Percentiles rank a stretch among this genome's conserved stretches.
These are phyloP conservation scores for Cephalophus harveyi DNA, from an alignment of 2,113 vertebrate genomes.

Conservation along the genomic window DNA sequence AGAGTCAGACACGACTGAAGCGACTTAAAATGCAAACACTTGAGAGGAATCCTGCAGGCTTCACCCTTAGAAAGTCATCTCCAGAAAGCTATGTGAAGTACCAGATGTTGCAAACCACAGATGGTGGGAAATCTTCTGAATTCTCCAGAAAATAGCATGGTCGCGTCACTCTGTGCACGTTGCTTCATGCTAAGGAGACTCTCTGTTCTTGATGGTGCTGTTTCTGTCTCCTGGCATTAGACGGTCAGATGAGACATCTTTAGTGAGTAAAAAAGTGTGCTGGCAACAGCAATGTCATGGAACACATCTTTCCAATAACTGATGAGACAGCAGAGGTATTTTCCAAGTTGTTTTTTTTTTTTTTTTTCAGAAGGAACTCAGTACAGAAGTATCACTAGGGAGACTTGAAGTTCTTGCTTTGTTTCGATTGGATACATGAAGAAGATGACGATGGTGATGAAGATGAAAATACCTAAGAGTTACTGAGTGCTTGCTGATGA, in stretches of 20 bases:
- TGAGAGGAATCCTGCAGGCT: background rate
- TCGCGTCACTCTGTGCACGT: background rate
- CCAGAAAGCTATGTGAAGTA: background rate
- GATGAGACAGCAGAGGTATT: background rate
- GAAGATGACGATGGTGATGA: no score
- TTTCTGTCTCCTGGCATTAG: background rate
- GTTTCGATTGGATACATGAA: background rate
- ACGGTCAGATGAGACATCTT: background rate
- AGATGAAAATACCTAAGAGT: background rate
- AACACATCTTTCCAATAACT: background rate
- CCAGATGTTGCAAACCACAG: background rate
- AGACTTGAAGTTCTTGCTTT: background rate
- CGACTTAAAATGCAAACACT: background rate
- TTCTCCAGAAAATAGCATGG: background rate
- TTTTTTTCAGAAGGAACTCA: background rate
- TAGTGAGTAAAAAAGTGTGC: background rate
- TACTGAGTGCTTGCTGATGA: background rate
- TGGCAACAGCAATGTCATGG: background rate
- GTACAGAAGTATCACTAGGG: background rate
- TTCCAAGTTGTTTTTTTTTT: background rate
- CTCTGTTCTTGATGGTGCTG: background rate
- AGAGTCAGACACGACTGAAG: background rate
- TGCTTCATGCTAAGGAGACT: background rate
- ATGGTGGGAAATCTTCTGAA: background rate
- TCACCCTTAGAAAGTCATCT: background rate